Base-by-base conservation (phyloP, 1,140 invertebrate genomes). In the Hyles euphorbiae region DNA sequence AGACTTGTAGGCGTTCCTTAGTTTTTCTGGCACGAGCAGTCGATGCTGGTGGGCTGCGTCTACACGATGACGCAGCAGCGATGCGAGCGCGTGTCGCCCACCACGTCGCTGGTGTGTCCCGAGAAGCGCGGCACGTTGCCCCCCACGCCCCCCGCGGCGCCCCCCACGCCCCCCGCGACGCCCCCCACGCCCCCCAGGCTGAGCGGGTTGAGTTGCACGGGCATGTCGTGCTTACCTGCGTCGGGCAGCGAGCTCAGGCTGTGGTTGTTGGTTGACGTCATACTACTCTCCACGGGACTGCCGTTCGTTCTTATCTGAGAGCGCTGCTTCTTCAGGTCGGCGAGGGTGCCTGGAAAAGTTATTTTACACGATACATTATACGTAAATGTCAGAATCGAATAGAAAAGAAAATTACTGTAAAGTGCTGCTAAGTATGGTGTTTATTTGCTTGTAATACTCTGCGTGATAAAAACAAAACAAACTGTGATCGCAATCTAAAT, bases 241-340 rank as follows among this genome's bases (percentile, higher is more conserved):
- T 86, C 83, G 2, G 81, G 74, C 65, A 87, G 64, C 2, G 83
- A 87, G 22, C 69, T 85, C 12, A 87, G 57, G 53, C 83, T 87
- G 66, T 86, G 83, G 53, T 80, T 87, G 58, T 81, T 86, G 2
- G 84, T 83, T 0, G 86, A 84, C 8, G 71, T 68, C 34, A 81
- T 34, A 50, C 81, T 85, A 58, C 72, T 87, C 60, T 90, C 89
- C 3, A 87, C 83, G 0, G 89, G 88, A 61, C 87, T 89, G 7
- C 89, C 90, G 69, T 92, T 92, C 59, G 93, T 94, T 64, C 95
- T 90, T 72, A 94, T 96, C 67, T 96, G 94, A 8, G 95, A 92
- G 61, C 96, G 91, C 79, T 97, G 95, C 76, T 97, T 97, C 89
- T 98, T 98, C 76, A 98, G 89, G 85, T 98, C 96, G 40, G 96